Evolutionary conservation across 2,113 vertebrate genomes (phyloP).

Genomic region (Heterotilapia buettikoferi): DNA sequence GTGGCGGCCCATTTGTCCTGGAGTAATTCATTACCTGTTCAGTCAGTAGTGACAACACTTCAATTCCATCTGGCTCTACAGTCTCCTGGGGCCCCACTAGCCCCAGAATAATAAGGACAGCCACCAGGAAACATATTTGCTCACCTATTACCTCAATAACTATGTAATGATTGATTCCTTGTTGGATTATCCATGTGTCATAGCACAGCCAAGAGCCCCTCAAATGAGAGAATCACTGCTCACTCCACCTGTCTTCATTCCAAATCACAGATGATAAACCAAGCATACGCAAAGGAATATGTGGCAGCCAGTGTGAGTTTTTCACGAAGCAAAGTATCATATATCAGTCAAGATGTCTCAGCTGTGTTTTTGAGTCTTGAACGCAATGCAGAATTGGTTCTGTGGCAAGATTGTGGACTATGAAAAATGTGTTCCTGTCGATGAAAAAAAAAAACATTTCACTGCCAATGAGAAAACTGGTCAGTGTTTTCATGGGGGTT

Average conservation of each 20-base stretch:
- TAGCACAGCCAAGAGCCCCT: conserved; percentile 34
- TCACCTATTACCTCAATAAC: conserved; percentile 65
- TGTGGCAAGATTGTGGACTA: not conserved
- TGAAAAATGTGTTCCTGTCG: not conserved
- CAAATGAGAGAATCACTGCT: conserved; percentile 44
- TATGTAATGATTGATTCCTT: conserved; percentile 68
- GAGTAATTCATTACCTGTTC: conserved; percentile 74
- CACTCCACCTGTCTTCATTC: conserved; percentile 40
- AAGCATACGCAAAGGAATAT: not conserved
- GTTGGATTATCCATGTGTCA: conserved; percentile 67
- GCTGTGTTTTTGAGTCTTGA: conserved; percentile 1
- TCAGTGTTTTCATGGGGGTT: not conserved
- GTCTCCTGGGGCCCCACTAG: conserved; percentile 40
- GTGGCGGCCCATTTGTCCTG: conserved; percentile 66
- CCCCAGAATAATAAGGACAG: conserved; percentile 61
- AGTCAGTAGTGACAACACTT: conserved; percentile 68
- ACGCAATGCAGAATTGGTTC: conserved; percentile 16
- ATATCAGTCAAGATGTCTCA: conserved; percentile 16
- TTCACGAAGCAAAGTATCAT: not conserved
- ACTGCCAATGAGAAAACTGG: not conserved
- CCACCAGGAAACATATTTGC: conserved; percentile 63
- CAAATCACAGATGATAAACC: conserved; percentile 43
- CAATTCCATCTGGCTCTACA: conserved; percentile 65
- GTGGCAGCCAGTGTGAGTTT: not conserved
- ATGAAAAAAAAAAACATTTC: not conserved